Evolutionary conservation across 1,140 invertebrate species (phyloP), one percentile per base, ranked within the genome.

Genomic region (Drosophila biarmipes): DNA sequence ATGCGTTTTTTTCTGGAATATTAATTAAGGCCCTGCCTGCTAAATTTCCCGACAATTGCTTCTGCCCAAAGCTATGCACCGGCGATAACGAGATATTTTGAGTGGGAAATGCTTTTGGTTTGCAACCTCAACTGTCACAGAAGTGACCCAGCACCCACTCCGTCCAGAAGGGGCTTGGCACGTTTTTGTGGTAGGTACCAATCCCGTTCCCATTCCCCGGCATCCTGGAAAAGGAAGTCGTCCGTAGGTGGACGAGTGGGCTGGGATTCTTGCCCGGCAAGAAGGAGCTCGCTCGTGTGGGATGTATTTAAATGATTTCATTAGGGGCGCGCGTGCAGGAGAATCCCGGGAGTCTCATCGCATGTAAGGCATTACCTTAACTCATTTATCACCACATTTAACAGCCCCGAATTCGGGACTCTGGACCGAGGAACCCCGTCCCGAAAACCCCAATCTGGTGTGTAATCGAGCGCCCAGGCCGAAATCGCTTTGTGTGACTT

Each of bases 231-330:
- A 17, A 27, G 58, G 45, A 64, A 62, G 62, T 34, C 17, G 38
- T 38, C 37, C 63, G 35, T 31, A 45, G 38, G 27, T 43, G 58
- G 15, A 24, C 35, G 34, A 35, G 34, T 69, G 54, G 61, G 52
- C 42, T 52, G 48, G 31, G 68, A 73, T 73, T 72, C 38, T 35
- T 63, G 31, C 34, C 19, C 42, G 19, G 56, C 15, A 4, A 21
- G 17, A 8, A 19, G 40, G 8, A 56, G 48, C 10, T 19, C 40
- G 77, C 17, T n/a, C 54, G 73, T 63, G 62, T 64, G 82, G 73
- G 57, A 48, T 75, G 81, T 86, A 87, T 86, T 86, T 87, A 87
- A 87, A 86, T 87, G 81, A 86, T 86, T 86, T 86, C 82, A 86
- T 86, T 86, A 86, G 78, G 64, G 73, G 46, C 61, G 78, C 73